phyloP scores from a whole-genome alignment of 2,113 vertebrate species.

The Sminthopsis crassicaudata region DNA sequence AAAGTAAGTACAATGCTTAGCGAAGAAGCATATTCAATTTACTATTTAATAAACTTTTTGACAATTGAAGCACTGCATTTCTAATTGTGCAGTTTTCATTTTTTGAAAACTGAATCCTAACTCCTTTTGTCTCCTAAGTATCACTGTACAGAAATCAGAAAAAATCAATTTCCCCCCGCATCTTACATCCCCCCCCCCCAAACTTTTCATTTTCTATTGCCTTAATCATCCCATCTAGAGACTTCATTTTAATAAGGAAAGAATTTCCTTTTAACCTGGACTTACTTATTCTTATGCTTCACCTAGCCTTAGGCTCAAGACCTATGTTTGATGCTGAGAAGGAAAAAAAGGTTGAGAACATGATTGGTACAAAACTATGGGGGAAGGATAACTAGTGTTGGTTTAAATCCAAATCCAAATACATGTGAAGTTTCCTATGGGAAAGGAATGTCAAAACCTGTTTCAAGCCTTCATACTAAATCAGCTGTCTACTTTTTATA shows the following conservation, averaged over 20 bases:
- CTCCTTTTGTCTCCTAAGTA: conserved; percentile 33
- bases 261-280: conserved; percentile 22
- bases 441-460: conserved; percentile 76
- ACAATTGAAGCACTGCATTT: conserved; percentile 51
- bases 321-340: neutral
- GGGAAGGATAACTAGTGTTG: conserved; percentile 49
- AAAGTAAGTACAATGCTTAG: conserved; percentile 36
- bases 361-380: conserved; percentile 55
- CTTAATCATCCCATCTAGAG: neutral
- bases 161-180: conserved; percentile 16
- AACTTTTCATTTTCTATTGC: neutral
- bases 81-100: conserved; percentile 64
- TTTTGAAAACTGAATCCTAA: conserved; percentile 22
- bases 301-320: neutral
- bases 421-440: conserved; percentile 77
- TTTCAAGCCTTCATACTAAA: conserved; percentile 49
- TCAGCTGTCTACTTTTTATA: conserved; percentile 19
- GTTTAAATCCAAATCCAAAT: conserved; percentile 67
- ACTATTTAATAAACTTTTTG: conserved; percentile 50
- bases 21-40: neutral
- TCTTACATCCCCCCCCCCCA: neutral
- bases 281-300: conserved; percentile 42
- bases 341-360: conserved; percentile 57
- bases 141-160: conserved; percentile 48
- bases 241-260: conserved; percentile 24